phyloP scores from a whole-genome alignment of 2,113 vertebrate genomes.

The Saccopteryx bilineata region DNA sequence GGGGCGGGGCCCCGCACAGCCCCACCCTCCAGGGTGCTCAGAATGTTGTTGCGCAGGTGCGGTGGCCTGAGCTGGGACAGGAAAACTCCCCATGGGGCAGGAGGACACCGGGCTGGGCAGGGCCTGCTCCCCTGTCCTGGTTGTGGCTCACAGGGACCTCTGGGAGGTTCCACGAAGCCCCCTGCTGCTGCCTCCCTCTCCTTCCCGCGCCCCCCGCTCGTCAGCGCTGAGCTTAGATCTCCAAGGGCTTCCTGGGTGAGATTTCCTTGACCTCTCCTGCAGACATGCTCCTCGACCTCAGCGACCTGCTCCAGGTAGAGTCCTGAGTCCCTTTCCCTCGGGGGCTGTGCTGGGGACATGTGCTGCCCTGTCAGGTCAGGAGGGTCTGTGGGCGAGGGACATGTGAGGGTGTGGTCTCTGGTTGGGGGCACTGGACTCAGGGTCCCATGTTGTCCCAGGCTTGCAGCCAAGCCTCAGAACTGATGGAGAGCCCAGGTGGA shows the following conservation, averaged over 20 bases:
- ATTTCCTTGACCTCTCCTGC: conserved; percentile 87
- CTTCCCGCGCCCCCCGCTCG: rapidly evolving
- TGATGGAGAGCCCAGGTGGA: neutral
- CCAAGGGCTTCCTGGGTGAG: neutral
- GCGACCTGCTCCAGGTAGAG: conserved; percentile 96
- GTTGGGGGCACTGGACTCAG: neutral
- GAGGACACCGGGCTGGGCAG: too few species aligned
- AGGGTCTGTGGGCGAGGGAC: neutral
- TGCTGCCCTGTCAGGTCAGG: rapidly evolving
- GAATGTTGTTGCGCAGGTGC: rapidly evolving
- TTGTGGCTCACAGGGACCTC: too few species aligned
- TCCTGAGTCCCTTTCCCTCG: neutral
- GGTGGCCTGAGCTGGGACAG: neutral
- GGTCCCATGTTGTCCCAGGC: neutral
- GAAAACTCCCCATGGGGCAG: neutral
- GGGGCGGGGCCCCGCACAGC: too few species aligned
- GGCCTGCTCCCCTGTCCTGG: neutral
- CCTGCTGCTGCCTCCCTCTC: neutral
- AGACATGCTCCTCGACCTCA: conserved; percentile 99
- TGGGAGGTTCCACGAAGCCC: neutral
- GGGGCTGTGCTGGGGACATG: neutral
- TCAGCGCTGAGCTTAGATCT: rapidly evolving
- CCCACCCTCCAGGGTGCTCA: too few species aligned
- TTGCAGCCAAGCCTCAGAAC: neutral
- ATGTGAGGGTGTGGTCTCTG: neutral